Base-by-base conservation (phyloP, 2,113 vertebrate species). In the Burhinus bistriatus region DNA sequence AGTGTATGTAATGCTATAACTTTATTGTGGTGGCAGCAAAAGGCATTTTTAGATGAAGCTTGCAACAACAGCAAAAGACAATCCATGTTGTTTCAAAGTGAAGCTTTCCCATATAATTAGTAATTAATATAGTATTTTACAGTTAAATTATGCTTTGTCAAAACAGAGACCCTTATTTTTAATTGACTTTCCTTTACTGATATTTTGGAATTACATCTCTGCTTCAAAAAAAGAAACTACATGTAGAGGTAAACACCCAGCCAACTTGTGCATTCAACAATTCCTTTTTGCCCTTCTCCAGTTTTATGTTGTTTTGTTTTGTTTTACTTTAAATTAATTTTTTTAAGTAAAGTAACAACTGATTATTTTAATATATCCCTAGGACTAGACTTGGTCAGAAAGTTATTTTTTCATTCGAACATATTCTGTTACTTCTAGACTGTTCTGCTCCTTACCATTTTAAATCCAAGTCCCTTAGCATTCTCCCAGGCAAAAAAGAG, bases 381-480 rank as follows among this genome's bases (percentile, higher is more conserved):
- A 27, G 12, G 18, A 70, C 58, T 38, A 65, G 5, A 25, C 10
- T 62, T 65, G 27, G 2, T 57, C 30, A n/a, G 29, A 11, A 87
- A 83, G 11, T 40, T 17, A 18, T 14, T 38, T 40, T 2, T 25
- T 65, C 9, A 30, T 57, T 76, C 3, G 30, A 45, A 75, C 68
- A 25, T 10, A 3, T 52, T 69, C 69, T 77, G 2, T 7, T 72
- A 21, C 25, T 73, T 79, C 52, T 76, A 85, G 32, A 15, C 7
- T 54, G 2, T n/a, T 13, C 27, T 32, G 10, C 1, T 2, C 9
- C 12, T 52, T 49, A 27, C 15, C 5, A 16, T 15, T 20, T 29
- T 57, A 44, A 62, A 77, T 34, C 6, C 11, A 49, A 82, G 3
- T 5, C 9, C 7, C 11, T 55, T 32, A 44, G 7, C 14, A 45